A percentile compares a stretch with the other conserved stretches of the same genome.
Conservation (phyloP, 2,888 invertebrate genomes). For the Hirtodrosophila duncani region DNA sequence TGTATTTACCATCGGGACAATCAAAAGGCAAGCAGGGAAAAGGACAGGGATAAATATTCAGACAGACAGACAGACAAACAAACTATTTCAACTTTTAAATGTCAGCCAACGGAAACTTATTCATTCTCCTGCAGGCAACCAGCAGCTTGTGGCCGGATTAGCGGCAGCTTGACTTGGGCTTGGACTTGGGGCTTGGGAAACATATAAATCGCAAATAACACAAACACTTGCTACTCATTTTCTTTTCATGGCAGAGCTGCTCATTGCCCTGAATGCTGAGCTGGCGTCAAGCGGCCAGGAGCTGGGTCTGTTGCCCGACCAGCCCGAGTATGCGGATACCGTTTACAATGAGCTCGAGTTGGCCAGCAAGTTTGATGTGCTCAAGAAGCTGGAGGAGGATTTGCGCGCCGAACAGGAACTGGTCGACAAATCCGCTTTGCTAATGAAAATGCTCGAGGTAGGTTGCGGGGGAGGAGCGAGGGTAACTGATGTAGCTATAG, state of each 20-base stretch:
- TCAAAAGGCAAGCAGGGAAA: background rate
- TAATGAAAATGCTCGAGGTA: constrained; percentile 78
- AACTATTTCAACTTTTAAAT: constrained; percentile 54
- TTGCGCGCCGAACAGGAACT: constrained; percentile 77
- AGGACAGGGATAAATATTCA: constrained; percentile 1
- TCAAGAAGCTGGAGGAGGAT: constrained; percentile 74
- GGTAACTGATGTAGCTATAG: background rate
- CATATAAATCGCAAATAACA: constrained; percentile 39
- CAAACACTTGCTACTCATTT: constrained; percentile 17
- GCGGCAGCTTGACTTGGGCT: constrained; percentile 29
- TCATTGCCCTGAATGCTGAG: constrained; percentile 72
- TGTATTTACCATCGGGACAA: constrained; percentile 34
- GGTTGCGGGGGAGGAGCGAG: too few species aligned
- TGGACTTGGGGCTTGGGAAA: too few species aligned
- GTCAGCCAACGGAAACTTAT: constrained; percentile 48
- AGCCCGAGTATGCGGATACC: constrained; percentile 72
- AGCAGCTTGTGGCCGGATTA: constrained; percentile 44
- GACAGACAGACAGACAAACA: constrained; percentile 23
- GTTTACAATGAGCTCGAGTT: constrained; percentile 71
- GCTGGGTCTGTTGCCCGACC: constrained; percentile 15
- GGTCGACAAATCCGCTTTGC: constrained; percentile 76
- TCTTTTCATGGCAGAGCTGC: constrained; percentile 54
- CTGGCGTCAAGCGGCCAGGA: constrained; percentile 55
- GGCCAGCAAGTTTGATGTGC: constrained; percentile 72
- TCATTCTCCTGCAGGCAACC: background rate